Base-by-base conservation (phyloP, 1,140 invertebrate genomes). In the Magallana gigas region DNA sequence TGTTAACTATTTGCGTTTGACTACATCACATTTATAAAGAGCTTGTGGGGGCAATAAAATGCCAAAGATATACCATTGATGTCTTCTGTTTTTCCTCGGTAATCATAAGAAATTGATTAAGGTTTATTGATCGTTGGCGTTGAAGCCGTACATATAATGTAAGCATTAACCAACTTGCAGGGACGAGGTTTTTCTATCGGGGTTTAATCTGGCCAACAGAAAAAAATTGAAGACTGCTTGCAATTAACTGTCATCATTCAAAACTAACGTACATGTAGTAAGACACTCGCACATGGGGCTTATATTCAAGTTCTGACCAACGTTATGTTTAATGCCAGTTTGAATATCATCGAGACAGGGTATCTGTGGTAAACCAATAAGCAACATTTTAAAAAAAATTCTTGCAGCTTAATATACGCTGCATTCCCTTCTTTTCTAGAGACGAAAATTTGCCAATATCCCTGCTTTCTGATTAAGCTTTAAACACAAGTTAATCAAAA, bases 381-480 rank as follows among this genome's bases (percentile, higher is more conserved):
- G 36, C 36, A 48, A 48, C 3, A 48, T 23, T 23, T 23, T 48
- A 48, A 48, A 36, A 36, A 36, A 48, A 48, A 48, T 48, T 48
- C 36, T 4, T 48, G 5, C 5, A 5, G 36, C 36, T 48, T 48
- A 48, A 48, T 48, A 48, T 2, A 48, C 36, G 36, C 36, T 5
- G 36, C 36, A 48, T 48, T 48, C 36, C 36, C 36, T 48, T 48
- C 36, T 48, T 48, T 48, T 48, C 36, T 48, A 64, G 60, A 18
- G 60, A 64, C 2, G 23, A 68, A 16, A 8, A n/a, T 29, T 36
- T 76, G 23, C 23, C 12, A 76, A 23, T 29, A 76, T 29, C 23
- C 68, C 23, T 76, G 68, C 68, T 76, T 76, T 76, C 23, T 76
- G 68, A 76, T 29, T 11, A 76, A 29, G 68, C 68, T 76, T 18